Evolutionary conservation across 2,888 invertebrate species (phyloP).

Genomic region (Nephrocerus scutellatus): DNA sequence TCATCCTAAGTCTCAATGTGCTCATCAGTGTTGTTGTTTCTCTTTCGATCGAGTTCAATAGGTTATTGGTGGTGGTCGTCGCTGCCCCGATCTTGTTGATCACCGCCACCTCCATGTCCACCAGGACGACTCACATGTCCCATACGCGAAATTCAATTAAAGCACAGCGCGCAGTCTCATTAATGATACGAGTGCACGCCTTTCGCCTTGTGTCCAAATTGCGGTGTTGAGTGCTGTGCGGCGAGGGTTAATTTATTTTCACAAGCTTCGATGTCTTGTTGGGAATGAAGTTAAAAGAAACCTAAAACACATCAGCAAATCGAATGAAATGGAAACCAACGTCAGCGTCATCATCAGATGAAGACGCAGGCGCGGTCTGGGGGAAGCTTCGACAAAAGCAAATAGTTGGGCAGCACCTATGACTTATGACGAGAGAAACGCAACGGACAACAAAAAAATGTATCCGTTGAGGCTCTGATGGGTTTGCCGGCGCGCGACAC

Average conservation of each 20-base stretch:
- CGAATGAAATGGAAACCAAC: no score
- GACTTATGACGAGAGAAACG: conserved; percentile 26
- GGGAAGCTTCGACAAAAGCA: background rate
- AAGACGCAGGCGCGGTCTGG: background rate
- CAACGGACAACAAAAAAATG: no score
- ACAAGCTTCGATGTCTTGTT: no score
- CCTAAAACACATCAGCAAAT: no score
- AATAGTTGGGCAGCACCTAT: conserved; percentile 13
- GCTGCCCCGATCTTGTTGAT: no score
- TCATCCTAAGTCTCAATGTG: no score
- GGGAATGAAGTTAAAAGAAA: no score
- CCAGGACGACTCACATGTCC: no score
- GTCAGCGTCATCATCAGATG: conserved; percentile 1
- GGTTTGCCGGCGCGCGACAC: no score
- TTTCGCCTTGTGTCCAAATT: background rate
- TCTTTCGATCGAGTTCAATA: conserved; percentile 14
- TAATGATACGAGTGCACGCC: conserved; percentile 18
- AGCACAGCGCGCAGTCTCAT: conserved; percentile 18
- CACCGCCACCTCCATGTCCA: no score
- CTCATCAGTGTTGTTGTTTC: no score
- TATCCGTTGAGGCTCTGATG: no score
- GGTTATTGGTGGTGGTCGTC: conserved; percentile 9
- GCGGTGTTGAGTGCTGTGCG: background rate
- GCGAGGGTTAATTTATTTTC: conserved; percentile 9
- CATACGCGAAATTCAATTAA: conserved; percentile 21